Conservation (phyloP, 2,888 invertebrate species). For the Heterodera filipjevi region DNA sequence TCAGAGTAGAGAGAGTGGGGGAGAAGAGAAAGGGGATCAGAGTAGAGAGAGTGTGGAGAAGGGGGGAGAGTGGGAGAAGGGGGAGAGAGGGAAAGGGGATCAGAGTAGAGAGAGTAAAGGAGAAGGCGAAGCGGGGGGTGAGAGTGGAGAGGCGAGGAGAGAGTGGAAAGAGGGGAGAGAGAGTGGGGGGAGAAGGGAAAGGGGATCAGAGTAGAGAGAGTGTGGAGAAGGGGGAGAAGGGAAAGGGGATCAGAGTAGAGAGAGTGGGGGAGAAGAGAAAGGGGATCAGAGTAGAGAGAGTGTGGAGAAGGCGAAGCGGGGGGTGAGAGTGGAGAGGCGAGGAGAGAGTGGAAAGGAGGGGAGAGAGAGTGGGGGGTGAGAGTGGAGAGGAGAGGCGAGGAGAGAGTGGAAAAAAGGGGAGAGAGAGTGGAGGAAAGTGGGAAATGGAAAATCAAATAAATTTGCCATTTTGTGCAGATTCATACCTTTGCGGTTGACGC, state of each 20-base stretch:
- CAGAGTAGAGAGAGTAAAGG: neutral
- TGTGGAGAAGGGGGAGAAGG: too few species aligned
- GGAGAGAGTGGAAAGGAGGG: neutral
- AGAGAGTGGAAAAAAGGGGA: neutral
- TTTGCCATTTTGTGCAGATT: constrained; percentile 36
- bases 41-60: neutral
- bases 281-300: too few species aligned
- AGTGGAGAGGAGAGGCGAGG: neutral
- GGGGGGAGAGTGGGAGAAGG: neutral
- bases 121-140: too few species aligned
- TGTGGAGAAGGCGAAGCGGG: neutral
- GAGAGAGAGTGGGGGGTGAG: neutral
- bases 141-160: neutral
- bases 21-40: neutral
- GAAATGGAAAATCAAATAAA: neutral
- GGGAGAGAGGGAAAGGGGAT: neutral
- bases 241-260: too few species aligned
- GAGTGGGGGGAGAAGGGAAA: too few species aligned
- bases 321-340: neutral
- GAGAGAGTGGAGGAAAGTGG: neutral
- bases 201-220: too few species aligned
- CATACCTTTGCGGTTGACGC: constrained; percentile 53
- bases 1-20: neutral
- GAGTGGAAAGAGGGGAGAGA: neutral
- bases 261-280: too few species aligned